Base-by-base conservation (phyloP, 2,113 vertebrate genomes). In the Felis chaus region DNA sequence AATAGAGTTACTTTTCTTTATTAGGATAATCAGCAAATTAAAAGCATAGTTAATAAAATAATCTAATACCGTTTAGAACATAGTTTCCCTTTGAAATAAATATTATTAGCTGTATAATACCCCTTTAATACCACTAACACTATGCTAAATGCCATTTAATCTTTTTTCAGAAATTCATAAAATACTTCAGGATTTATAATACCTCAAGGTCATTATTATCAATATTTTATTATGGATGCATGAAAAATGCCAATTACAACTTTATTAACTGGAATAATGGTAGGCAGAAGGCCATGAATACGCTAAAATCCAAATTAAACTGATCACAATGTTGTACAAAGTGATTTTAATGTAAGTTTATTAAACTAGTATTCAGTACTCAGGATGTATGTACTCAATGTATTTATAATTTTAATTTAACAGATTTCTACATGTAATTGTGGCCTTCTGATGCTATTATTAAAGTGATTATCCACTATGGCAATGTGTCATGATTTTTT, bases 271-370 rank as follows among this genome's bases (percentile, higher is more conserved):
- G 18, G 57, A 65, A 79, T 79, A 78, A 63, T 48, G 31, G 6
- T 50, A 4, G 19, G 12, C 14, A 45, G 45, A 84, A 95, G 13
- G 53, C 14, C 12, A 83, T 50, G 27, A 11, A 82, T 21, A 79
- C 50, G 16, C 27, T 53, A 55, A 96, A 93, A 95, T 88, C 7
- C 36, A 84, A 55, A 82, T 82, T 87, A 95, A 95, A 78, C 12
- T 85, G 57, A 89, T 84, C 18, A 85, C 31, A 89, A 74, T 53
- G 4, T 79, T 83, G 31, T 33, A 29, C 23, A 50, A 78, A 82
- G 7, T 61, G 7, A 79, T 94, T 88, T 83, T 65, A 87, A 87
- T n/a, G 1, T 73, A 73, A 96, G 11, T 83, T 95, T 50, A 88
- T 79, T 94, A 36, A 92, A 83, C 16, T 63, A 53, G 7, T 92